phyloP scores from a whole-genome alignment of 2,888 invertebrate genomes.

The Dascillus cervinus region DNA sequence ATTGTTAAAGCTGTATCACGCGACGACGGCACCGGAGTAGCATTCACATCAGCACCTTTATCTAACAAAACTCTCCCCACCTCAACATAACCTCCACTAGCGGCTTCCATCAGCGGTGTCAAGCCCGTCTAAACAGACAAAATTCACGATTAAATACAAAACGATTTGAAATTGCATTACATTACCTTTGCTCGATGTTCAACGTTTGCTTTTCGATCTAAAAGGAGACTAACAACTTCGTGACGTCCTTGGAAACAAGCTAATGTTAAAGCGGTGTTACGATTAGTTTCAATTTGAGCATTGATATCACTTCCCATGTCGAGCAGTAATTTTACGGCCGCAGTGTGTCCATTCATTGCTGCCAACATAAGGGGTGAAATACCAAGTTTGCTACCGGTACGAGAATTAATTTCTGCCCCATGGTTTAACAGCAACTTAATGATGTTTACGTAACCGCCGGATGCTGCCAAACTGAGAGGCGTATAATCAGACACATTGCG shows the following conservation, averaged over 20 bases:
- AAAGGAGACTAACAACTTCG: slow-evolving; percentile 92
- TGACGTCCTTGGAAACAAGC: slow-evolving; percentile 99
- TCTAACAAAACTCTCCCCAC: slow-evolving; percentile 93
- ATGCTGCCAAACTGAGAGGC: slow-evolving; percentile 95
- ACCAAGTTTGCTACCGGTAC: slow-evolving; percentile 93
- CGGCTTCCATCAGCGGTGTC: slow-evolving; percentile 99
- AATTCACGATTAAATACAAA: slow-evolving; percentile 1
- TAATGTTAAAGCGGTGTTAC: slow-evolving; percentile 95
- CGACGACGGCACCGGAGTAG: slow-evolving; percentile 95
- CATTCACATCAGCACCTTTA: slow-evolving; percentile 97
- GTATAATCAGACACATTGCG: slow-evolving; percentile 99
- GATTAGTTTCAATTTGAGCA: slow-evolving; percentile 98
- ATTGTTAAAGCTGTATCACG: slow-evolving; percentile 98
- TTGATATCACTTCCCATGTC: slow-evolving; percentile 99
- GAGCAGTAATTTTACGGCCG: slow-evolving; percentile 87
- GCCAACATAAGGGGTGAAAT: slow-evolving; percentile 99
- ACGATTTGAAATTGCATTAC: slow-evolving; percentile 1
- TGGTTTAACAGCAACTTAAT: slow-evolving; percentile 87
- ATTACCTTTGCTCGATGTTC: slow-evolving; percentile 92
- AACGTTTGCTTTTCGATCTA: slow-evolving; percentile 96
- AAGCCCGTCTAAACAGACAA: slow-evolving; percentile 70
- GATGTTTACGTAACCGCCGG: slow-evolving; percentile 97
- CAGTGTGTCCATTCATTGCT: slow-evolving; percentile 97
- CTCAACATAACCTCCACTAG: slow-evolving; percentile 98
- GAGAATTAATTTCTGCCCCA: slow-evolving; percentile 97